Conservation (phyloP, 1,140 invertebrate genomes). For the Phymastichus coffea region DNA sequence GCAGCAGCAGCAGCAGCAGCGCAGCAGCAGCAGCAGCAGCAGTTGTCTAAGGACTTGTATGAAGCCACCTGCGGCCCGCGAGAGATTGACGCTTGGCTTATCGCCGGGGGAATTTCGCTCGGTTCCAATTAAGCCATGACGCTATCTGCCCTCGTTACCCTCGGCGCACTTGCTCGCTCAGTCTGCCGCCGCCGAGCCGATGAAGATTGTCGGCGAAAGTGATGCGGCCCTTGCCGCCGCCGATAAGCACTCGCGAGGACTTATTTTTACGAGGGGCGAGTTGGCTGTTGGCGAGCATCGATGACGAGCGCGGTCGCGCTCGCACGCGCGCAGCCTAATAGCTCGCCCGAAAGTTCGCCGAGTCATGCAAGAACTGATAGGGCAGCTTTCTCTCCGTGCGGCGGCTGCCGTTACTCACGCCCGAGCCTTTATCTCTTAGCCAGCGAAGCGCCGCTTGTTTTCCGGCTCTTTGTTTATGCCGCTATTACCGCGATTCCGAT, state of each 20-base stretch:
- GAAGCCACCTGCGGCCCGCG: slow-evolving; percentile 31
- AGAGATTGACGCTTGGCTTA: slow-evolving; percentile 41
- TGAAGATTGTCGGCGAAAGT: slow-evolving; percentile 1
- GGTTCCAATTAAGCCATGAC: slow-evolving; percentile 42
- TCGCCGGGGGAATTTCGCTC: slow-evolving; percentile 42
- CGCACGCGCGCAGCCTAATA: not conserved
- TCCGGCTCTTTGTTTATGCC: too few relatives aligned
- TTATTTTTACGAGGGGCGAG: slow-evolving; percentile 19
- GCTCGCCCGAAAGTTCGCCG: not conserved
- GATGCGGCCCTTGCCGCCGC: not conserved
- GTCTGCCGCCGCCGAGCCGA: too few relatives aligned
- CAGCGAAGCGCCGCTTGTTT: not conserved
- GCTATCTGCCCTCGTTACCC: slow-evolving; percentile 12
- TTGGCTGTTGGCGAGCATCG: too few relatives aligned
- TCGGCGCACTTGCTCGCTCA: not conserved
- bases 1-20: too few relatives aligned
- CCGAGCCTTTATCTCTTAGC: slow-evolving; percentile 9
- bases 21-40: too few relatives aligned
- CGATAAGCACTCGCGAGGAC: not conserved
- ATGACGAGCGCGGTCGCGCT: too few relatives aligned
- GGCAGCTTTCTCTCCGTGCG: too few relatives aligned
- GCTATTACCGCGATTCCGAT: too few relatives aligned
- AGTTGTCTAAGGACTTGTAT: slow-evolving; percentile 32
- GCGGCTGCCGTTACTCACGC: too few relatives aligned
- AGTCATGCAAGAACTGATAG: too few relatives aligned